Conservation (phyloP, 2,888 invertebrate species). For the Epirrita christyi region DNA sequence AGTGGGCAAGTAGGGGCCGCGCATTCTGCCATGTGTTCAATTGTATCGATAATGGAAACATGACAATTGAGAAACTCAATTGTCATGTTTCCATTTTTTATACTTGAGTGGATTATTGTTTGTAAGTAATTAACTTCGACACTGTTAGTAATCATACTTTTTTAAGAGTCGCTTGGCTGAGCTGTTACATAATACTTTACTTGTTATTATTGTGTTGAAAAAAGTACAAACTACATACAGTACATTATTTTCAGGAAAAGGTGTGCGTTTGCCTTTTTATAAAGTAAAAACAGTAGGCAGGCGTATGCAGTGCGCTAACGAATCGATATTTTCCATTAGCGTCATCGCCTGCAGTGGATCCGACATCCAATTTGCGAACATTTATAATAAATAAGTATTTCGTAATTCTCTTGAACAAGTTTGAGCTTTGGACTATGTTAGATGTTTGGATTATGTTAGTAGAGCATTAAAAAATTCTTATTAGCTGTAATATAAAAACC, state of each 20-base stretch:
- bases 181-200: conserved; percentile 3
- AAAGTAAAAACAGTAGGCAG: no score
- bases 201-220: no score
- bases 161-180: not conserved
- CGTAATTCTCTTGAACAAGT: not conserved
- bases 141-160: conserved; percentile 9
- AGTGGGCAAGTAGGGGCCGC: conserved; percentile 41
- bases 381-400: conserved; percentile 51
- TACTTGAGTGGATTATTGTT: conserved; percentile 37
- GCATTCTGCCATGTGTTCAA: conserved; percentile 29
- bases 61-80: conserved; percentile 35
- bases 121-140: conserved; percentile 26
- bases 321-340: conserved; percentile 54
- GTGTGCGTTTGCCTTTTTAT: no score
- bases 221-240: no score
- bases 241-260: no score
- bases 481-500: no score
- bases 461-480: not conserved
- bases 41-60: conserved; percentile 40
- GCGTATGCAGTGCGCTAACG: not conserved
- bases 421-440: not conserved
- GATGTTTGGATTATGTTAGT: no score
- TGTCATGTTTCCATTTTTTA: no score
- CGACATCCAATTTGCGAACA: conserved; percentile 46
- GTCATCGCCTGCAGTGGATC: conserved; percentile 36